A percentile compares a stretch with the other conserved stretches of the same genome.
phyloP scores from a whole-genome alignment of 2,888 invertebrate genomes.

The Cosmorhoe ocellata region DNA sequence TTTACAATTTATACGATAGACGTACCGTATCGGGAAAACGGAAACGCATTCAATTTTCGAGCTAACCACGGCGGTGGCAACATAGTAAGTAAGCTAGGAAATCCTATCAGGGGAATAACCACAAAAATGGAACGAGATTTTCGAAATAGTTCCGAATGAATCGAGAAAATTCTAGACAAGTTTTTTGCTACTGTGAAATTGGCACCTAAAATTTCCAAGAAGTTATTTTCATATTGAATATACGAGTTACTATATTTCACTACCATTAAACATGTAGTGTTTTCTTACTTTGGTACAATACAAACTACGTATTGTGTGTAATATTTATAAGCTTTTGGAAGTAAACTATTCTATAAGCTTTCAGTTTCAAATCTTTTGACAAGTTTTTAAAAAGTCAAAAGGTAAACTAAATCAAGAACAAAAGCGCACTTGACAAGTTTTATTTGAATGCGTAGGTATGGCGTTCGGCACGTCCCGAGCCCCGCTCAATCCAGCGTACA shows the following conservation, averaged over 20 bases:
- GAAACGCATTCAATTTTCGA: conserved; percentile 31
- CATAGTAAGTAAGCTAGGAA: conserved; percentile 28
- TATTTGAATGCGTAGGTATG: conserved; percentile 51
- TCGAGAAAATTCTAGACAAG: conserved; percentile 14
- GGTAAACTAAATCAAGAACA: conserved; percentile 29
- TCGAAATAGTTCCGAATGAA: conserved; percentile 21
- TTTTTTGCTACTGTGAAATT: background rate
- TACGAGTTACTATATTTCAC: no score
- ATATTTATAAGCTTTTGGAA: no score
- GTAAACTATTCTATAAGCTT: no score
- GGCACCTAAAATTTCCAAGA: conserved; percentile 3
- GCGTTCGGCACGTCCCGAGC: conserved; percentile 56
- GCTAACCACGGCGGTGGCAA: conserved; percentile 21
- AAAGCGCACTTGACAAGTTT: conserved; percentile 48
- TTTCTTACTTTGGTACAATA: no score
- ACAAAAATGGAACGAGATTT: conserved; percentile 30
- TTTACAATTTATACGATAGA: conserved; percentile 20
- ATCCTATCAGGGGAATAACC: conserved; percentile 29
- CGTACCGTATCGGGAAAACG: conserved; percentile 18
- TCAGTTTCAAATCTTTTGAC: no score
- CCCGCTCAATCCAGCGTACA: conserved; percentile 63
- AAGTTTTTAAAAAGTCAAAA: no score
- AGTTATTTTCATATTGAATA: background rate
- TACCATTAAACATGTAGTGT: no score
- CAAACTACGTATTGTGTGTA: no score